phyloP scores from a whole-genome alignment of 2,113 vertebrate genomes.

The Eonycteris spelaea region DNA sequence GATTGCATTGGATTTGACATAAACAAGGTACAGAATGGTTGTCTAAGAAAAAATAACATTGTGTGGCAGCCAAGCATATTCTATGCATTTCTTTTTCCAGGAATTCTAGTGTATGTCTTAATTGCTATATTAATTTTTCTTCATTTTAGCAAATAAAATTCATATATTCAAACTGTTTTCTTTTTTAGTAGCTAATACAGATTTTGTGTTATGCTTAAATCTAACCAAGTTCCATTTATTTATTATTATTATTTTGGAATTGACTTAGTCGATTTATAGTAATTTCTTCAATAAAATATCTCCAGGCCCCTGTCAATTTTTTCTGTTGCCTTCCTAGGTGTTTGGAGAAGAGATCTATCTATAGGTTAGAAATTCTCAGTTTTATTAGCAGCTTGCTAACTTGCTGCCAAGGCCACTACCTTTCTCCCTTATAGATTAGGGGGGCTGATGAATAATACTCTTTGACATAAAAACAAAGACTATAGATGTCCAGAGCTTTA shows the following conservation, averaged over 20 bases:
- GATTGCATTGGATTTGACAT: conserved; percentile 44
- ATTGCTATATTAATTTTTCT: neutral
- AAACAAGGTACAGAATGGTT: conserved; percentile 11
- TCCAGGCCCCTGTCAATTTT: neutral
- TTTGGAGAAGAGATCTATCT: neutral
- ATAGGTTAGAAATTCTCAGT: neutral
- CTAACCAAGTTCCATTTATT: neutral
- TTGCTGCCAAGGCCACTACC: neutral
- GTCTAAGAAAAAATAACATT: neutral
- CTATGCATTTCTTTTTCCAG: neutral
- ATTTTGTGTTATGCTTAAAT: neutral
- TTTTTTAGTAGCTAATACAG: neutral
- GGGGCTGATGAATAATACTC: neutral
- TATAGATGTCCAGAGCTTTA: neutral
- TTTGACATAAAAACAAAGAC: neutral
- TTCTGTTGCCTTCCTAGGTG: neutral
- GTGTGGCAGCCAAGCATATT: neutral
- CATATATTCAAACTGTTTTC: neutral
- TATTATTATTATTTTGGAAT: neutral
- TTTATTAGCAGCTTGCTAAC: neutral
- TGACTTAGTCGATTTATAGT: neutral
- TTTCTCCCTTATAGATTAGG: neutral
- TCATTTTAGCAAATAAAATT: neutral
- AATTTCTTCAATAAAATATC: neutral
- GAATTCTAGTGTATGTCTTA: neutral